These are phyloP conservation scores for Pogonocherus hispidulus DNA, from an alignment of 2,888 invertebrate genomes.

Conservation along the genomic window DNA sequence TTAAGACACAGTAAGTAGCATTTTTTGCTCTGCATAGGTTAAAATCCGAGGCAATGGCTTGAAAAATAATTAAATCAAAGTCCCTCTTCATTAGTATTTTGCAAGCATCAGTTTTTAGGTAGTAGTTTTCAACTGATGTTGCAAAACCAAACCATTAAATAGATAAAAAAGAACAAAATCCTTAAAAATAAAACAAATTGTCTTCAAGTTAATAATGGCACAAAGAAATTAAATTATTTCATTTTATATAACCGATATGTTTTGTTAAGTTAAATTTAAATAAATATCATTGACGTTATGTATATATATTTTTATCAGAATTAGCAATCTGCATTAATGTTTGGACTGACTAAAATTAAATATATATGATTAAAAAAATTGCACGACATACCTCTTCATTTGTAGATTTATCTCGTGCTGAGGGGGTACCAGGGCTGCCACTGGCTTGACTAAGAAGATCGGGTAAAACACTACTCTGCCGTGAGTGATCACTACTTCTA, in stretches of 20 bases:
- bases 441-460: conserved; percentile 93
- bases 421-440: conserved; percentile 85
- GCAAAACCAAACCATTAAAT: no score
- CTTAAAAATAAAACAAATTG: no score
- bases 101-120: not conserved
- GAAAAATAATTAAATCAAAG: not conserved
- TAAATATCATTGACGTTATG: no score
- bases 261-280: no score
- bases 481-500: conserved; percentile 74
- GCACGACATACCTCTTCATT: conserved; percentile 89
- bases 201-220: no score
- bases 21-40: conserved; percentile 1
- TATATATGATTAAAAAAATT: not conserved
- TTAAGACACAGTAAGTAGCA: conserved; percentile 31
- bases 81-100: not conserved
- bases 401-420: conserved; percentile 91
- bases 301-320: no score
- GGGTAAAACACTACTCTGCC: conserved; percentile 94
- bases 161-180: no score
- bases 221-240: no score
- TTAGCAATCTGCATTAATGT: no score
- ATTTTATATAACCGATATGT: no score
- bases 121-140: no score
- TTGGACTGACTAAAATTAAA: not conserved
- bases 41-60: not conserved